Evolutionary conservation across 37 sponge, comb jelly and placozoan genomes (phyloP), one percentile per base, ranked within the genome.

Genomic region (Geodia barretti): DNA sequence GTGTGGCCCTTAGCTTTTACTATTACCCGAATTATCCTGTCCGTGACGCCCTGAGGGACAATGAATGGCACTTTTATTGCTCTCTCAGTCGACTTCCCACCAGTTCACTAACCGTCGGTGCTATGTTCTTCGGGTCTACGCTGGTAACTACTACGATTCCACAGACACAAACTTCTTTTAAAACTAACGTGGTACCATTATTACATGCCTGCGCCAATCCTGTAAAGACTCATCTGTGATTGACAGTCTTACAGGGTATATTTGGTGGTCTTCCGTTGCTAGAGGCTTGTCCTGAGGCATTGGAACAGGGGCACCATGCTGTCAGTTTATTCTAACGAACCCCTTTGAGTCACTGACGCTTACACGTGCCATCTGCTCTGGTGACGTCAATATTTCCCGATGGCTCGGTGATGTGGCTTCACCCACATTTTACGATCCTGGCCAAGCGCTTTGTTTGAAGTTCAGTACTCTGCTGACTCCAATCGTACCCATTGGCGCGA

Each of bases 281-380:
- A 62, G 88, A 83, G 4, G 67, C n/a, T n/a, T n/a, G n/a, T n/a
- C n/a, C n/a, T n/a, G n/a, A n/a, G n/a, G n/a, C n/a, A n/a, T n/a
- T n/a, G n/a, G n/a, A n/a, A n/a, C n/a, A n/a, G n/a, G n/a, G n/a
- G n/a, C n/a, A n/a, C n/a, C 59, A 42, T 59, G 82, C 42, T 60
- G 88, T 25, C 83, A 82, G 41, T 30, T 82, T 7, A 41, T 41
- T 29, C 23, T 88, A 28, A 78, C 83, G 26, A 62, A 28, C 61
- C 72, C 0, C 21, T 88, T 29, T 21, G 25, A n/a, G n/a, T n/a
- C 64, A 82, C 3, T 20, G 36, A 24, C 2, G 34, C 39, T 24
- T 82, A 78, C 70, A 82, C 28, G 21, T 88, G 88, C 43, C 71
- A n/a, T 88, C 4, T 83, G 82, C 19, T 88, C 88, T 31, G 82